A percentile compares a stretch with the other conserved stretches of the same genome.
Evolutionary conservation across 2,113 vertebrate genomes (phyloP).

Genomic region (Hippocampus zosterae): DNA sequence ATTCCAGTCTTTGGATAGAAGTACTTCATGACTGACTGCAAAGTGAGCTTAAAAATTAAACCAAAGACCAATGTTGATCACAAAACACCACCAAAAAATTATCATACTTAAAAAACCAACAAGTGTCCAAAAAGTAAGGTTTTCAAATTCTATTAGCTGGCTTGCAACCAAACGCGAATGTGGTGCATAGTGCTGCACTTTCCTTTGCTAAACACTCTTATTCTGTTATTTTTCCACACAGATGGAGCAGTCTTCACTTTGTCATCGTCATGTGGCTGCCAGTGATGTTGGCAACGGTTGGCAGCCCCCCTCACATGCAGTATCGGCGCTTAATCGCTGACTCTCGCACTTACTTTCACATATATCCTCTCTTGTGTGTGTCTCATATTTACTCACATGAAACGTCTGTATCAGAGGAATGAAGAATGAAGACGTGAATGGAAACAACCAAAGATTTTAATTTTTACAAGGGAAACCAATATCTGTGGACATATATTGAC

Average conservation of each 20-base stretch:
- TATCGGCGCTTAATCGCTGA: neutral
- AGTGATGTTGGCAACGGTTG: neutral
- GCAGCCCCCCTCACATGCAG: neutral
- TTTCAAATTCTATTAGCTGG: no score
- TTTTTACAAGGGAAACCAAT: conserved; percentile 1
- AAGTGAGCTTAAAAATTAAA: no score
- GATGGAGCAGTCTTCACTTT: neutral
- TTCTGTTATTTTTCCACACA: neutral
- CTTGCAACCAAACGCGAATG: no score
- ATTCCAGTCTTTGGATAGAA: no score
- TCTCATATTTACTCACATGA: neutral
- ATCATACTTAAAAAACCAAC: no score
- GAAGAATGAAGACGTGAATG: neutral
- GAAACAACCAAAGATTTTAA: conserved; percentile 1
- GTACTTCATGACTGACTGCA: no score
- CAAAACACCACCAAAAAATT: no score
- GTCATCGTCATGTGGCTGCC: neutral
- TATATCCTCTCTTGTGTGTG: neutral
- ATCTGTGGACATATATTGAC: neutral
- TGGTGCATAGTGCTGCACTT: neutral
- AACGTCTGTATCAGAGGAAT: neutral
- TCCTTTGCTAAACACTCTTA: neutral
- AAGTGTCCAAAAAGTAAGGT: no score
- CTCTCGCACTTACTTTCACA: neutral
- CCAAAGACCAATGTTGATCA: no score